Percentiles rank a stretch among this genome's conserved stretches.
Conservation (phyloP, 37 sponge, comb jelly and placozoan species). For the Hormiphora californensis region DNA sequence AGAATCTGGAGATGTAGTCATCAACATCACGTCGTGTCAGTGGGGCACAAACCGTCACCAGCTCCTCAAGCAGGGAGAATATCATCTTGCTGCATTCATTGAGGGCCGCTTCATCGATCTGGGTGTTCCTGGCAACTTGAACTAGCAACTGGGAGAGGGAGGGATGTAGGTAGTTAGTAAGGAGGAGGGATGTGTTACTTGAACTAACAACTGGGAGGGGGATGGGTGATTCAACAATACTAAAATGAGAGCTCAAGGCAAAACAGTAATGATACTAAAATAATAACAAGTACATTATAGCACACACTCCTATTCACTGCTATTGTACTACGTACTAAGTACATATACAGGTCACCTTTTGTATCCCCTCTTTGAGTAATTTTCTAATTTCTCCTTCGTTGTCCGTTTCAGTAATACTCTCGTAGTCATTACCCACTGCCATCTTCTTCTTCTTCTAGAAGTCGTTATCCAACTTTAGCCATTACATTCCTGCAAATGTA, state of each 20-base stretch:
- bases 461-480: too few species aligned
- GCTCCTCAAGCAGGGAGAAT: not conserved
- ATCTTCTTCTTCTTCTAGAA: too few species aligned
- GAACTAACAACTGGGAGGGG: too few species aligned
- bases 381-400: constrained; percentile 15
- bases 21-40: not conserved
- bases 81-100: not conserved
- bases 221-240: too few species aligned
- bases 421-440: constrained; percentile 13
- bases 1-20: constrained; percentile 7
- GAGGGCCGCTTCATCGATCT: not conserved
- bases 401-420: not conserved
- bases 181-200: too few species aligned
- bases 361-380: not conserved
- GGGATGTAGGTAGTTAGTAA: too few species aligned
- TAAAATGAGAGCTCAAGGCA: too few species aligned
- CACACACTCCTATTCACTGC: too few species aligned
- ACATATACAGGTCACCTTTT: not conserved
- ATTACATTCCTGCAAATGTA: too few species aligned
- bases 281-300: too few species aligned
- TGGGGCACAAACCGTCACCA: constrained; percentile 9
- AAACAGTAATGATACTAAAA: too few species aligned
- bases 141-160: not conserved
- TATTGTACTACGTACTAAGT: too few species aligned
- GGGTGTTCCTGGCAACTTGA: not conserved